Conservation (phyloP, 2,113 vertebrate genomes). For the Calonectris borealis region DNA sequence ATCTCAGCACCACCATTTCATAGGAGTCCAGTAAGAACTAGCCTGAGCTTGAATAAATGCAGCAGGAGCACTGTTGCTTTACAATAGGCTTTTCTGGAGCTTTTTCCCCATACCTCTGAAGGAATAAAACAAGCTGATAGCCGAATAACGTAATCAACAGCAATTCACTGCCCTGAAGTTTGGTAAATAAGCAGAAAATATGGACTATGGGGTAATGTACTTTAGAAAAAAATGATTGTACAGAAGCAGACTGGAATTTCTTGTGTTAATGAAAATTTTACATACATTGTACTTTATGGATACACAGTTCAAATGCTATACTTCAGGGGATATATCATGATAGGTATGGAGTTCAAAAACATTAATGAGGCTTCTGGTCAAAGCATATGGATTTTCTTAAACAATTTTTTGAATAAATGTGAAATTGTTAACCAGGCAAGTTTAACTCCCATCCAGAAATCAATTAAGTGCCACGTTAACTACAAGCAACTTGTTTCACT, state of each 20-base stretch:
- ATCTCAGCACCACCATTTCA: background rate
- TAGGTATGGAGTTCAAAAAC: background rate
- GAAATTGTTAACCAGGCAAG: background rate
- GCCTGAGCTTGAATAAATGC: background rate
- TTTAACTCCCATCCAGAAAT: background rate
- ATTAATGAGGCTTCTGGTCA: background rate
- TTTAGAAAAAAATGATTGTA: background rate
- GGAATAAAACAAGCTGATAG: background rate
- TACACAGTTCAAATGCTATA: background rate
- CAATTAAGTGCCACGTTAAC: background rate
- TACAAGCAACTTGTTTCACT: background rate
- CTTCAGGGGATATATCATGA: background rate
- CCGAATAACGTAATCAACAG: conserved; percentile 38
- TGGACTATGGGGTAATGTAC: background rate
- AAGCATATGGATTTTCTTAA: background rate
- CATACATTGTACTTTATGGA: background rate
- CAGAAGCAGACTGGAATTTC: background rate
- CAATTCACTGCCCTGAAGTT: background rate
- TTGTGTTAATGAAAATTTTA: background rate
- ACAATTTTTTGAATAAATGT: background rate
- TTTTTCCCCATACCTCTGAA: background rate
- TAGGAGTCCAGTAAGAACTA: background rate
- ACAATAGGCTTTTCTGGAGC: background rate
- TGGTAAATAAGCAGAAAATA: conserved; percentile 10
- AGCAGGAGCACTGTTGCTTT: background rate